A percentile compares a stretch with the other conserved stretches of the same genome.
These are phyloP conservation scores for Solea solea DNA, from an alignment of 2,113 vertebrate genomes.

Conservation along the genomic window DNA sequence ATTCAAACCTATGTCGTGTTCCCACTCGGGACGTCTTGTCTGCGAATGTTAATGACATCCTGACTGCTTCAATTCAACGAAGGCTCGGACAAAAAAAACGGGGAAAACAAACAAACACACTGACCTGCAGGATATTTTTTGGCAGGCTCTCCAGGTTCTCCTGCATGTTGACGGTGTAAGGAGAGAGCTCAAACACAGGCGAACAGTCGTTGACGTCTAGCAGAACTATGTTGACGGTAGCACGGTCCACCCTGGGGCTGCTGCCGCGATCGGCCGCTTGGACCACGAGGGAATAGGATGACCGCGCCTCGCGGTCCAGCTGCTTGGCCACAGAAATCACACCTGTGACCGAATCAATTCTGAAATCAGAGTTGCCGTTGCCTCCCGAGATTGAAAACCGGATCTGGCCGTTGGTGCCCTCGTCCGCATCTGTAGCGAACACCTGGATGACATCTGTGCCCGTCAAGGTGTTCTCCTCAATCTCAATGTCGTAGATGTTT, in stretches of 20 bases:
- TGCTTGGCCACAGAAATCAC: conserved; percentile 90
- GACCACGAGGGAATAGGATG: conserved; percentile 86
- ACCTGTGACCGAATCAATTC: conserved; percentile 93
- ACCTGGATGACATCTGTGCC: conserved; percentile 92
- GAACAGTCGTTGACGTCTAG: conserved; percentile 91
- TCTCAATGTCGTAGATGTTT: conserved; percentile 88
- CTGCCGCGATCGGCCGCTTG: conserved; percentile 91
- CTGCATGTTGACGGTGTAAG: conserved; percentile 87
- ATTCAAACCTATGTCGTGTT: conserved; percentile 40
- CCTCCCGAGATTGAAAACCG: conserved; percentile 87
- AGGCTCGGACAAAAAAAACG: neutral
- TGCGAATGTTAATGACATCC: conserved; percentile 28
- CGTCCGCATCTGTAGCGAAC: conserved; percentile 87
- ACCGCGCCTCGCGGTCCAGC: conserved; percentile 87
- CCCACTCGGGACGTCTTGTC: conserved; percentile 20
- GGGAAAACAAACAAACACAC: conserved; percentile 47
- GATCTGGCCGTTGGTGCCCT: conserved; percentile 93
- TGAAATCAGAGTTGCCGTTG: conserved; percentile 84
- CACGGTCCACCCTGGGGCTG: conserved; percentile 85
- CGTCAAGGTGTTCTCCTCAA: conserved; percentile 87
- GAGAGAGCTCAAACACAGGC: conserved; percentile 91
- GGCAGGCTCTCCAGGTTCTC: conserved; percentile 89
- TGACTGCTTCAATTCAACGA: conserved; percentile 1
- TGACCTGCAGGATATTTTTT: conserved; percentile 89
- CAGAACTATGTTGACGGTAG: conserved; percentile 86